Conservation (phyloP, 2,888 invertebrate species). For the Mongoloraphidia duomilia region DNA sequence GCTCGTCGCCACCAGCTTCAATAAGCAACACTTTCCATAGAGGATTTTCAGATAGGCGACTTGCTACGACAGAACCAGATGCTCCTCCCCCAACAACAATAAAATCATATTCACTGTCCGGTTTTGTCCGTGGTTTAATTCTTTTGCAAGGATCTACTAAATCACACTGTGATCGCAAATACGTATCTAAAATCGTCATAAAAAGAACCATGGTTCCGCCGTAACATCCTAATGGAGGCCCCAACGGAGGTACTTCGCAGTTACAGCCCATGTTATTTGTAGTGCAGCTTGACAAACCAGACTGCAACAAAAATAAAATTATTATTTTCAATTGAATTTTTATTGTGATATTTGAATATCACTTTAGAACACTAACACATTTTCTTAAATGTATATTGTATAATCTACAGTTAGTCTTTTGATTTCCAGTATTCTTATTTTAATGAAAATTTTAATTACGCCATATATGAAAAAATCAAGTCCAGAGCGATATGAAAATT, state of each 20-base stretch:
- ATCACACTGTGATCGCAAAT: slow-evolving; percentile 40
- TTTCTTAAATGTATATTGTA: no score
- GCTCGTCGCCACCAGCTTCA: slow-evolving; percentile 60
- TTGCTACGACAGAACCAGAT: slow-evolving; percentile 48
- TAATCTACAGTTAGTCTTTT: no score
- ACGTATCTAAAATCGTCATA: slow-evolving; percentile 48
- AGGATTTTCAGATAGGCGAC: slow-evolving; percentile 46
- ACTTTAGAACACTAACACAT: no score
- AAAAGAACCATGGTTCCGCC: slow-evolving; percentile 45
- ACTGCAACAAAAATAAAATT: no score
- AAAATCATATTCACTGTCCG: slow-evolving; percentile 45
- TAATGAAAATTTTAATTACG: no score
- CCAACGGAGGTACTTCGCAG: slow-evolving; percentile 38
- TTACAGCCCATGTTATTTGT: slow-evolving; percentile 30
- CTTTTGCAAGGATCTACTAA: slow-evolving; percentile 45
- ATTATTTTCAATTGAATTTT: no score
- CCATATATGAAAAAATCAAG: no score
- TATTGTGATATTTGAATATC: no score
- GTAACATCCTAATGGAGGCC: slow-evolving; percentile 45
- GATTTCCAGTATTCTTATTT: no score
- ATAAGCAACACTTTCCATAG: slow-evolving; percentile 54
- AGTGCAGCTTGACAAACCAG: no score
- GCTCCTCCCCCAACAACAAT: slow-evolving; percentile 52
- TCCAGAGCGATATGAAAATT: no score
- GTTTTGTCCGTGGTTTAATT: slow-evolving; percentile 29